A percentile compares a stretch with the other conserved stretches of the same genome.
Evolutionary conservation across 2,113 vertebrate genomes (phyloP).

Genomic region (Thamnophis sirtalis): DNA sequence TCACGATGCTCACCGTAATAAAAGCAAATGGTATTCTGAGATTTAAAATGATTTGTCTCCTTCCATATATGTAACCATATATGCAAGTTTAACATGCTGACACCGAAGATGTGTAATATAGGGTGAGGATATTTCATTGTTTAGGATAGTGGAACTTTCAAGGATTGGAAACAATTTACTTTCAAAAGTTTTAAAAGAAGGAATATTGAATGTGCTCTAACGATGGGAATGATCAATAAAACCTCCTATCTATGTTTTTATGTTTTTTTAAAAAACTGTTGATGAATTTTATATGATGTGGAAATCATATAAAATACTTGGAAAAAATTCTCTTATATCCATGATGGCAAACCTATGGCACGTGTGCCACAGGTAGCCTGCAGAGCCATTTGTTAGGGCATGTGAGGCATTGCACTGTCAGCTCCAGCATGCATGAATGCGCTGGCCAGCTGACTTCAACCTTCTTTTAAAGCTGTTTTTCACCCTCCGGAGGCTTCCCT

Average conservation of each 20-base stretch:
- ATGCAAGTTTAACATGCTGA: background rate
- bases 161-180: background rate
- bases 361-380: too few species aligned
- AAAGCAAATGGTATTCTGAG: conserved; percentile 11
- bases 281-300: background rate
- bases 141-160: background rate
- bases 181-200: background rate
- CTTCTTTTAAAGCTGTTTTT: too few species aligned
- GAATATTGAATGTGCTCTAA: background rate
- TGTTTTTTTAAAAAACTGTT: background rate
- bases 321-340: background rate
- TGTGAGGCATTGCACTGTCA: too few species aligned
- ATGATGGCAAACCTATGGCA: too few species aligned
- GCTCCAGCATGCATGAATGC: too few species aligned
- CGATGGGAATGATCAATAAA: background rate
- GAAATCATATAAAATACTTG: background rate
- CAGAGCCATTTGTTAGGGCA: too few species aligned
- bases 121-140: background rate
- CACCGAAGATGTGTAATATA: background rate
- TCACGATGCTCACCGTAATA: background rate
- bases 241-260: background rate
- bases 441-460: too few species aligned
- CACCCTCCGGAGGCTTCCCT: too few species aligned
- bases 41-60: background rate
- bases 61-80: background rate